Percentiles rank a stretch among this genome's conserved stretches.
These are phyloP conservation scores for Cuculus canorus DNA, from an alignment of 2,797 vertebrate genomes.

Conservation along the genomic window DNA sequence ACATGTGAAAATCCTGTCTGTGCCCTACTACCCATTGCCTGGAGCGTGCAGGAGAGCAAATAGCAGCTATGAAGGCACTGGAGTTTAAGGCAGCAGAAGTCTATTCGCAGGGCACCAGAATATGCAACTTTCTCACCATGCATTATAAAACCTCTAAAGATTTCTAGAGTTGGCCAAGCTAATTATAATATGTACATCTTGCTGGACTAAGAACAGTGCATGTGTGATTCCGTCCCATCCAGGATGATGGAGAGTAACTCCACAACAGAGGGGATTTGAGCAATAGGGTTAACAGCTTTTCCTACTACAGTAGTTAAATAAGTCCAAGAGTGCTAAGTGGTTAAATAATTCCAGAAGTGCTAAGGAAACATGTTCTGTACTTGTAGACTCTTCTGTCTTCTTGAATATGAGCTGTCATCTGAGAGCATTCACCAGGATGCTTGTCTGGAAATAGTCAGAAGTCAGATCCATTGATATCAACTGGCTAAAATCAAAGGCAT, in stretches of 20 bases:
- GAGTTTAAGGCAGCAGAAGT: background rate
- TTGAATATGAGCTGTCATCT: background rate
- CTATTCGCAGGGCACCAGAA: background rate
- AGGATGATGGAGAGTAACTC: background rate
- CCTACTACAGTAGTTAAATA: background rate
- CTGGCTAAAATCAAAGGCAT: background rate
- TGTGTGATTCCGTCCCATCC: background rate
- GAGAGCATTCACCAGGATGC: background rate
- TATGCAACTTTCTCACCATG: accelerated
- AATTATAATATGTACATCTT: background rate
- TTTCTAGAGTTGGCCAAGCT: background rate
- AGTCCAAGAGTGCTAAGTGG: background rate
- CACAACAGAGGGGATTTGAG: background rate
- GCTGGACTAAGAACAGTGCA: background rate
- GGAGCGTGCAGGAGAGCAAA: background rate
- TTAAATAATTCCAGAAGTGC: background rate
- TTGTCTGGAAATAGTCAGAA: background rate
- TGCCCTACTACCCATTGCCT: background rate
- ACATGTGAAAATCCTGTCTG: background rate
- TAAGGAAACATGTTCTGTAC: background rate
- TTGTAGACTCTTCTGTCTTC: background rate
- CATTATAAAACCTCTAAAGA: background rate
- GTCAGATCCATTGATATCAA: background rate
- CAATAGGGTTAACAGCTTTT: background rate
- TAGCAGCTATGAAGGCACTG: background rate